Percentiles rank a stretch among this genome's conserved stretches.
Evolutionary conservation across 1,140 invertebrate genomes (phyloP).

Genomic region (Bombus consobrinus): DNA sequence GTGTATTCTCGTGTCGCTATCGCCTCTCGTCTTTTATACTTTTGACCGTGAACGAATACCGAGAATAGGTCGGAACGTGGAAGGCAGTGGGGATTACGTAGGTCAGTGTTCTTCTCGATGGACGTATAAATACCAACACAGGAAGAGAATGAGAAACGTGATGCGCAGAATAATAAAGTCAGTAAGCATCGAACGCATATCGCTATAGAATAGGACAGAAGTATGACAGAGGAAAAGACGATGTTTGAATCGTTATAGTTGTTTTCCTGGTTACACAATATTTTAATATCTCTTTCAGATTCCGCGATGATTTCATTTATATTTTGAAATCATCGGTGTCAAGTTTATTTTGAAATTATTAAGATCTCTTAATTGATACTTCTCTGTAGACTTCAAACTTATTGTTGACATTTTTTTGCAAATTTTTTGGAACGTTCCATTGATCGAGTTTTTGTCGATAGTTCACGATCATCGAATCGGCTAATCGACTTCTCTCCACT

Average conservation of each 20-base stretch:
- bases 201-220: no score
- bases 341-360: neutral
- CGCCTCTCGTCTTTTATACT: conserved; percentile 44
- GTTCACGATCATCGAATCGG: neutral
- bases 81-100: neutral
- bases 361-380: neutral
- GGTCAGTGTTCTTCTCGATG: conserved; percentile 6
- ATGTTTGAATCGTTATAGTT: no score
- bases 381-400: no score
- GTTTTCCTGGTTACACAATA: no score
- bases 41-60: neutral
- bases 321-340: no score
- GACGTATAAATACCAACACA: neutral
- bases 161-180: neutral
- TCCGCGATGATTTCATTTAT: no score
- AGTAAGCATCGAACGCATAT: no score
- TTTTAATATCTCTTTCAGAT: no score
- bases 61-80: neutral
- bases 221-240: no score
- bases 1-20: neutral
- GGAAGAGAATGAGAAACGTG: no score
- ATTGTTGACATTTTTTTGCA: neutral
- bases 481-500: neutral
- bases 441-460: neutral
- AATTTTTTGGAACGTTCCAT: neutral